Conservation (phyloP, 2,888 invertebrate species). For the Caprella mutica region DNA sequence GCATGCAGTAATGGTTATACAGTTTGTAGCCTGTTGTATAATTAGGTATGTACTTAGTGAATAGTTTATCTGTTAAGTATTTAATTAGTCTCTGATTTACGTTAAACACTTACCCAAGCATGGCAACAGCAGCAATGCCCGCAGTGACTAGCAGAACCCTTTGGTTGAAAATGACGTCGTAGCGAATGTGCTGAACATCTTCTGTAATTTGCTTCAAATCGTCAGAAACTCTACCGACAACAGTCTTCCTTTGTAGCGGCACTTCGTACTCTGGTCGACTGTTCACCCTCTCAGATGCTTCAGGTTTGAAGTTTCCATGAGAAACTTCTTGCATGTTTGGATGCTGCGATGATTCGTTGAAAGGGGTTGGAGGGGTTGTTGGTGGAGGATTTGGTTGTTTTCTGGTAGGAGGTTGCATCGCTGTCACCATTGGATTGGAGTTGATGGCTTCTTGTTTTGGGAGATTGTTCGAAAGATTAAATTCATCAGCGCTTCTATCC, state of each 20-base stretch:
- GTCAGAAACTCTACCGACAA: slow-evolving; percentile 21
- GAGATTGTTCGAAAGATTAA: slow-evolving; percentile 2
- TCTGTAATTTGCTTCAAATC: slow-evolving; percentile 17
- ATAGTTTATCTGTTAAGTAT: too few relatives aligned
- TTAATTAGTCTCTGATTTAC: background rate
- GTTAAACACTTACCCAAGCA: slow-evolving; percentile 25
- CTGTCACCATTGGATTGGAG: slow-evolving; percentile 23
- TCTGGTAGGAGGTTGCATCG: slow-evolving; percentile 20
- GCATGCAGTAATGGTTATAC: too few relatives aligned
- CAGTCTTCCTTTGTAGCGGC: slow-evolving; percentile 27
- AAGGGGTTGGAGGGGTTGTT: background rate
- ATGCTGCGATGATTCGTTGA: background rate
- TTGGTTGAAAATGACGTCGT: slow-evolving; percentile 27
- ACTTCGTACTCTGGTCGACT: slow-evolving; percentile 16
- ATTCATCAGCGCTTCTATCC: too few relatives aligned
- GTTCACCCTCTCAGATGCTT: background rate
- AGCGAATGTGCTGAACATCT: slow-evolving; percentile 19
- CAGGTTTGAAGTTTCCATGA: background rate
- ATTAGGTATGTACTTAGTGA: too few relatives aligned
- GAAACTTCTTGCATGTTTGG: background rate
- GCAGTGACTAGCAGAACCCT: slow-evolving; percentile 26
- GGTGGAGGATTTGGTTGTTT: slow-evolving; percentile 6
- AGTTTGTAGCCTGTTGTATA: too few relatives aligned
- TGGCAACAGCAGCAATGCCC: slow-evolving; percentile 22
- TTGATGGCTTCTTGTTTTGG: slow-evolving; percentile 26